phyloP scores from a whole-genome alignment of 2,113 vertebrate species.

The Perca flavescens region DNA sequence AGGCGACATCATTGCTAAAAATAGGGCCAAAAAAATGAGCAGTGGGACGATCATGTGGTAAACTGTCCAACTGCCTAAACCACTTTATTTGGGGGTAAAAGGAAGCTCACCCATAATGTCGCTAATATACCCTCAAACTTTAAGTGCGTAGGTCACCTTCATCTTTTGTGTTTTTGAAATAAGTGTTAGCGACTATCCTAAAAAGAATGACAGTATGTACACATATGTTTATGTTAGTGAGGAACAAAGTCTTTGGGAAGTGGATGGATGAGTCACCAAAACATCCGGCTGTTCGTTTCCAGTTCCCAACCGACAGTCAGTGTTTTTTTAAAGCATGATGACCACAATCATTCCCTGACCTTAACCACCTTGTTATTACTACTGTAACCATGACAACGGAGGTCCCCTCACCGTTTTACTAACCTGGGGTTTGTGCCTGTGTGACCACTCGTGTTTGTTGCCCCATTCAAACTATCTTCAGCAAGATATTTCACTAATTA shows the following conservation, averaged over 20 bases:
- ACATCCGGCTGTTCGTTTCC: background rate
- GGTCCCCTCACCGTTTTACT: background rate
- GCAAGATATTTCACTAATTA: background rate
- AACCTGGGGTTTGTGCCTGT: background rate
- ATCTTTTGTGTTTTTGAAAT: background rate
- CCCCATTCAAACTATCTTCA: background rate
- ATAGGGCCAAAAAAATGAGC: background rate
- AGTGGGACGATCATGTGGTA: background rate
- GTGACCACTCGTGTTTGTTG: background rate
- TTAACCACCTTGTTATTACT: background rate
- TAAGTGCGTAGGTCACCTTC: too few relatives aligned
- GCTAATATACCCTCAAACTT: too few relatives aligned
- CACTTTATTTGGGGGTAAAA: too few relatives aligned
- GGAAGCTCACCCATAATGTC: too few relatives aligned
- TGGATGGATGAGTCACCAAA: background rate
- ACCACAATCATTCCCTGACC: background rate
- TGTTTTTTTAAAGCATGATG: constrained; percentile 5
- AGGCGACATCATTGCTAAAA: too few relatives aligned
- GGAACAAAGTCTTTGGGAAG: background rate
- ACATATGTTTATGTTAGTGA: background rate
- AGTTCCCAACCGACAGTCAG: background rate
- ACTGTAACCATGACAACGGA: background rate
- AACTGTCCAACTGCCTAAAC: too few relatives aligned
- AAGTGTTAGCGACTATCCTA: background rate
- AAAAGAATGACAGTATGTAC: too few relatives aligned